Evolutionary conservation across 2,113 vertebrate genomes (phyloP).

Genomic region (Trichechus manatus): DNA sequence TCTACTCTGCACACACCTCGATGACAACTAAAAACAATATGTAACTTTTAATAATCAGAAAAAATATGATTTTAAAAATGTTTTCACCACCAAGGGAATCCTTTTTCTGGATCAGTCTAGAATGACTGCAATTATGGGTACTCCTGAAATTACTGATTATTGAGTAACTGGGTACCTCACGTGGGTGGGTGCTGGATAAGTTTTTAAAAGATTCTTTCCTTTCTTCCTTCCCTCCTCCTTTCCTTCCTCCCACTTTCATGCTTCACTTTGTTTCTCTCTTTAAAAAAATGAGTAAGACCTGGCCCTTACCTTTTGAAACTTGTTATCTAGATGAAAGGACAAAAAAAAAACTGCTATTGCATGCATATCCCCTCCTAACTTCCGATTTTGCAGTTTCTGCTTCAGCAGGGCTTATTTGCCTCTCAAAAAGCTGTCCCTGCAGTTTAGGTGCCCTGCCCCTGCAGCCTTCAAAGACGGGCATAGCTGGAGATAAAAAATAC

Average conservation of each 20-base stretch:
- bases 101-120: not conserved
- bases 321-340: not conserved
- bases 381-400: not conserved
- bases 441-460: not conserved
- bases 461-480: not conserved
- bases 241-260: not conserved
- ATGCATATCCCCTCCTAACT: not conserved
- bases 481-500: not conserved
- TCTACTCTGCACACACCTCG: not conserved
- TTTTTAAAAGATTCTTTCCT: not conserved
- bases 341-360: not conserved
- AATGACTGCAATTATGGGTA: not conserved
- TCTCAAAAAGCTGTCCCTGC: not conserved
- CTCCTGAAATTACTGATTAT: not conserved
- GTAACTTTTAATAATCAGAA: slow-evolving; percentile 24
- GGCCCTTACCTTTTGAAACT: not conserved
- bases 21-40: not conserved
- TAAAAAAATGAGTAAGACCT: not conserved
- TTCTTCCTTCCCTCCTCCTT: not conserved
- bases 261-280: not conserved
- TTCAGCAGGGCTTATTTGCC: not conserved
- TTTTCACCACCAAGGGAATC: not conserved
- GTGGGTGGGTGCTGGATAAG: no score
- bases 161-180: not conserved
- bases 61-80: slow-evolving; percentile 11